Percentiles rank a stretch among this genome's conserved stretches.
Conservation (phyloP, 2,113 vertebrate species). For the Pelecanoides urinatrix region DNA sequence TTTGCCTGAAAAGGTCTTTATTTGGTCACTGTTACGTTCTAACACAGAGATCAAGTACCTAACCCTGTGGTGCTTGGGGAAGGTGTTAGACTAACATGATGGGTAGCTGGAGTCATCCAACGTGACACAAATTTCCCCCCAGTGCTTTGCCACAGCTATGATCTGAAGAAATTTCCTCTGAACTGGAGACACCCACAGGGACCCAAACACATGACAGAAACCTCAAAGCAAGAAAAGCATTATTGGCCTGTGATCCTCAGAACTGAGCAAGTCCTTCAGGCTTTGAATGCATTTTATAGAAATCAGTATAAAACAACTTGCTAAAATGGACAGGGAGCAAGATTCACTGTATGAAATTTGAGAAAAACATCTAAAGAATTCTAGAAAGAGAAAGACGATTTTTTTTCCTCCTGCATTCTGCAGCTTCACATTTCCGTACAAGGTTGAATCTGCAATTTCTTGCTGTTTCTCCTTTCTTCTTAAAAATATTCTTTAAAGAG, state of each 20-base stretch:
- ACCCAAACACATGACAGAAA: not conserved
- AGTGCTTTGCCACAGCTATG: not conserved
- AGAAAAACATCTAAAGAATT: not conserved
- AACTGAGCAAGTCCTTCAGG: not conserved
- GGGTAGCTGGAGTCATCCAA: not conserved
- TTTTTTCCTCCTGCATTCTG: not conserved
- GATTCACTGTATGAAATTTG: not conserved
- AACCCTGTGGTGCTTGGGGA: not conserved
- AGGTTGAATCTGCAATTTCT: not conserved
- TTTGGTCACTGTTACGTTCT: not conserved
- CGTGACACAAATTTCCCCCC: not conserved
- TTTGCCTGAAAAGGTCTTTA: not conserved
- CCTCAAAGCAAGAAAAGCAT: not conserved
- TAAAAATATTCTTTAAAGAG: not conserved
- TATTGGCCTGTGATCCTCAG: not conserved
- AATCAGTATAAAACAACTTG: not conserved
- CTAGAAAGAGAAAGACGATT: not conserved
- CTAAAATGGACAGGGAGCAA: not conserved
- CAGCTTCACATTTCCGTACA: not conserved
- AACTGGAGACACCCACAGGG: not conserved
- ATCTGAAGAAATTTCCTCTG: not conserved
- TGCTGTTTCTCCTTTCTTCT: conserved; percentile 15
- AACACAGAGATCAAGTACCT: not conserved
- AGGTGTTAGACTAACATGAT: not conserved
- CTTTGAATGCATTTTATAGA: not conserved